phyloP scores from a whole-genome alignment of 2,797 vertebrate species.

The Acipenser transmontanus region DNA sequence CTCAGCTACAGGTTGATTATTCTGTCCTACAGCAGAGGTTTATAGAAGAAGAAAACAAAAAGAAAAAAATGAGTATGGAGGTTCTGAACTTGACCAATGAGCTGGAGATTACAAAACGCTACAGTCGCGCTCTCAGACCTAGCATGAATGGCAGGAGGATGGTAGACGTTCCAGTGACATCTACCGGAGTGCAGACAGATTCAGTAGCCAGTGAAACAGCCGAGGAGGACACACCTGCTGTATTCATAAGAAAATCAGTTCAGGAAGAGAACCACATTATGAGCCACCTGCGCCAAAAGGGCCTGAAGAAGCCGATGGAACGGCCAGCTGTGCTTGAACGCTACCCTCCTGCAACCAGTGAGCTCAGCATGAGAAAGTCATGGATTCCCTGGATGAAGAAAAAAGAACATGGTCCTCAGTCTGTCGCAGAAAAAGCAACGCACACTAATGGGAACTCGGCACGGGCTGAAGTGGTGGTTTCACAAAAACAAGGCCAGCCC shows the following conservation, averaged over 20 bases:
- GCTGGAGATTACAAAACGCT: slow-evolving; percentile 80
- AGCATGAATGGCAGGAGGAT: slow-evolving; percentile 79
- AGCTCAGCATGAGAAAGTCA: slow-evolving; percentile 68
- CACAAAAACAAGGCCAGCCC: slow-evolving; percentile 76
- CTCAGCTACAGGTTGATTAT: slow-evolving; percentile 85
- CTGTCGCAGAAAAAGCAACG: slow-evolving; percentile 57
- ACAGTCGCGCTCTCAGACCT: slow-evolving; percentile 79
- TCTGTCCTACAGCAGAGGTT: slow-evolving; percentile 78
- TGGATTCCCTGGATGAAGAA: slow-evolving; percentile 89
- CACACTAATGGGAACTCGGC: slow-evolving; percentile 51
- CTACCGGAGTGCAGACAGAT: slow-evolving; percentile 86
- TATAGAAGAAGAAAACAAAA: slow-evolving; percentile 78
- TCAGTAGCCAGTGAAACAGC: slow-evolving; percentile 40
- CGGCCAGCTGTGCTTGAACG: slow-evolving; percentile 76
- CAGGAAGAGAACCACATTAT: slow-evolving; percentile 92
- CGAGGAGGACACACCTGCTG: slow-evolving; percentile 84
- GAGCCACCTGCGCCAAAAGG: slow-evolving; percentile 83
- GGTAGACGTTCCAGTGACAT: slow-evolving; percentile 74
- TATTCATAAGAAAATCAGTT: slow-evolving; percentile 88
- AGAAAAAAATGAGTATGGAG: slow-evolving; percentile 74
- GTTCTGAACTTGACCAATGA: slow-evolving; percentile 73
- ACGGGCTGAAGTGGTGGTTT: slow-evolving; percentile 61
- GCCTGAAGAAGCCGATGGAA: slow-evolving; percentile 68
- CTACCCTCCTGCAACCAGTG: slow-evolving; percentile 76
- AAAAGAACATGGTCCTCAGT: slow-evolving; percentile 62